Conservation (phyloP, 2,797 vertebrate species). For the Microctenopoma lineatum region DNA sequence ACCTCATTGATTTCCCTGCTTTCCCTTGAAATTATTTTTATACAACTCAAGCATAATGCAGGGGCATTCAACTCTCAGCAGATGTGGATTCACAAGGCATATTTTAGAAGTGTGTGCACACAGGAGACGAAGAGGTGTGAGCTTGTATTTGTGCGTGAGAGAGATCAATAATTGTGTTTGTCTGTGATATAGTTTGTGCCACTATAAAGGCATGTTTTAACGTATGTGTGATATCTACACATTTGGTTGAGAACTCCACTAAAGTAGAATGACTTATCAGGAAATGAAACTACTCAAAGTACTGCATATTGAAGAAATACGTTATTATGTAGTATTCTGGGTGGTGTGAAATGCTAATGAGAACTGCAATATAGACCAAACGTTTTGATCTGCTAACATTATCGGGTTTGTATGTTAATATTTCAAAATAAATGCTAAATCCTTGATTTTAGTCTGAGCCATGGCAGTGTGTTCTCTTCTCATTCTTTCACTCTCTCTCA, state of each 20-base stretch:
- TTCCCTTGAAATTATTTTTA: constrained; percentile 64
- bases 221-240: constrained; percentile 15
- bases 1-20: constrained; percentile 67
- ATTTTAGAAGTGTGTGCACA: constrained; percentile 53
- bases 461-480: neutral
- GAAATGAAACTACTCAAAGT: neutral
- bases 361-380: neutral
- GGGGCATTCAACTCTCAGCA: constrained; percentile 40
- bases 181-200: constrained; percentile 39
- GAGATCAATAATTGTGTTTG: constrained; percentile 61
- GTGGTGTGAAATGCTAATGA: constrained; percentile 14
- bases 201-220: constrained; percentile 41
- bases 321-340: constrained; percentile 1
- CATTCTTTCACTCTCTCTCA: constrained; percentile 21
- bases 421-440: constrained; percentile 33
- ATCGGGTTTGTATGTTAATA: constrained; percentile 21
- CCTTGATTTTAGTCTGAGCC: constrained; percentile 7
- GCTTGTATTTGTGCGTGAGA: constrained; percentile 9
- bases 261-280: constrained; percentile 16
- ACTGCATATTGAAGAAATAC: neutral
- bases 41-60: constrained; percentile 69
- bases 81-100: constrained; percentile 61
- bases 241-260: constrained; percentile 28
- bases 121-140: neutral
- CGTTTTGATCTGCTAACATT: constrained; percentile 19